Evolutionary conservation across 2,797 vertebrate genomes (phyloP).

Genomic region (Philypnodon macrostomus): DNA sequence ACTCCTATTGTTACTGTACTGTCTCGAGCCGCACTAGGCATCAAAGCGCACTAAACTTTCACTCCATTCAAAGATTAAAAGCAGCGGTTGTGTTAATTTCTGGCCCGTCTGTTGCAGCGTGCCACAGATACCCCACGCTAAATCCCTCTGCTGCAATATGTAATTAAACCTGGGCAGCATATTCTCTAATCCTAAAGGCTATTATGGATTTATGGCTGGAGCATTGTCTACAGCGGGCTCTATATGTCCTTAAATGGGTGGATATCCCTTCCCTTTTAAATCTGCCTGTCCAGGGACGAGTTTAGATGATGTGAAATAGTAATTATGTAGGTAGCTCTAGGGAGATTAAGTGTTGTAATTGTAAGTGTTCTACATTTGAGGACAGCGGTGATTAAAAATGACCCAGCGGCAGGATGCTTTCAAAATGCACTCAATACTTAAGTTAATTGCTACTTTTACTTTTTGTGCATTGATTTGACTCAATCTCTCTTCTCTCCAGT

Average conservation of each 20-base stretch:
- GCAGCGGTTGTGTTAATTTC: slow-evolving; percentile 71
- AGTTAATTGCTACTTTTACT: slow-evolving; percentile 73
- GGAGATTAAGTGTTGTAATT: slow-evolving; percentile 76
- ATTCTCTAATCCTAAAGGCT: slow-evolving; percentile 83
- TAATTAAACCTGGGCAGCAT: slow-evolving; percentile 82
- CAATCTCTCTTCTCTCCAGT: too few relatives aligned
- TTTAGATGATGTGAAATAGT: slow-evolving; percentile 65
- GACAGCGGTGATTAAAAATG: slow-evolving; percentile 67
- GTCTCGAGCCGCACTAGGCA: too few relatives aligned
- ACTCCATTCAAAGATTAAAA: slow-evolving; percentile 65
- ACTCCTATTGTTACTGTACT: too few relatives aligned
- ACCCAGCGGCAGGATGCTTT: too few relatives aligned
- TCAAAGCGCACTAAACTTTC: slow-evolving; percentile 47
- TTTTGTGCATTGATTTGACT: slow-evolving; percentile 40
- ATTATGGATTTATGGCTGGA: slow-evolving; percentile 79
- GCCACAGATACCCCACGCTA: slow-evolving; percentile 41
- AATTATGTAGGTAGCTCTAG: slow-evolving; percentile 65
- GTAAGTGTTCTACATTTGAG: slow-evolving; percentile 72
- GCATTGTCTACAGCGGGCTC: slow-evolving; percentile 76
- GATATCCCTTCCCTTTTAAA: slow-evolving; percentile 79
- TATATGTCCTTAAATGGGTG: slow-evolving; percentile 77
- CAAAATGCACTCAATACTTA: slow-evolving; percentile 64
- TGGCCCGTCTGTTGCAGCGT: slow-evolving; percentile 66
- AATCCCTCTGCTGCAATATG: slow-evolving; percentile 77
- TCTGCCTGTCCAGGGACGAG: too few relatives aligned